phyloP scores from a whole-genome alignment of 2,797 vertebrate species.

The Mus minutoides region DNA sequence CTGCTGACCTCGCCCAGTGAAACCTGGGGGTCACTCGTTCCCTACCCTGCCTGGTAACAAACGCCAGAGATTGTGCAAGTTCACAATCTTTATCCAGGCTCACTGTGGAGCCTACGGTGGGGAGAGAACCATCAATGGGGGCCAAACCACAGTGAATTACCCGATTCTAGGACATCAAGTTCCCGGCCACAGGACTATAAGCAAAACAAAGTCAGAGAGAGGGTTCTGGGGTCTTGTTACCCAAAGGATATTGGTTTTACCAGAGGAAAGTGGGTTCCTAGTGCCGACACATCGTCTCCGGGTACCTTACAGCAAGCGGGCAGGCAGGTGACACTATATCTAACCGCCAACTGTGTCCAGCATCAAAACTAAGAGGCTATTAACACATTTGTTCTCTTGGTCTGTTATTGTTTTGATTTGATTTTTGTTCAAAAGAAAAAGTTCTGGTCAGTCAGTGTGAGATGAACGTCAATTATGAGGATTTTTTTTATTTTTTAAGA shows the following conservation, averaged over 20 bases:
- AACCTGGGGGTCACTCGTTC: constrained; percentile 70
- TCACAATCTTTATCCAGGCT: constrained; percentile 27
- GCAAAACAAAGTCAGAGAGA: constrained; percentile 45
- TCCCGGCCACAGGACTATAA: neutral
- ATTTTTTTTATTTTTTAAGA: neutral
- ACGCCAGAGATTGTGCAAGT: constrained; percentile 72
- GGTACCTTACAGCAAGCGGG: constrained; percentile 21
- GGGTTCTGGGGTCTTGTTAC: neutral
- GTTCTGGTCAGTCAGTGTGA: neutral
- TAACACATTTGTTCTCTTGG: neutral
- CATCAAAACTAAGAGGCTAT: neutral
- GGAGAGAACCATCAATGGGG: neutral
- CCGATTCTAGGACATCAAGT: constrained; percentile 46
- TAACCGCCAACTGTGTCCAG: neutral
- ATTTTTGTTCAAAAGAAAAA: neutral
- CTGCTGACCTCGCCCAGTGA: neutral
- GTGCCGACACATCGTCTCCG: neutral
- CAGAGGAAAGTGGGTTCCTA: neutral
- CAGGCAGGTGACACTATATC: neutral
- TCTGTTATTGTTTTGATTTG: neutral
- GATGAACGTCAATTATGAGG: neutral
- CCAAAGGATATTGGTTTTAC: neutral
- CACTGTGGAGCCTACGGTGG: neutral
- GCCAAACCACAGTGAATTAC: constrained; percentile 14
- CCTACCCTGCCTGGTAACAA: constrained; percentile 73